Conservation (phyloP, 2,888 invertebrate species). For the Acleris laterana region DNA sequence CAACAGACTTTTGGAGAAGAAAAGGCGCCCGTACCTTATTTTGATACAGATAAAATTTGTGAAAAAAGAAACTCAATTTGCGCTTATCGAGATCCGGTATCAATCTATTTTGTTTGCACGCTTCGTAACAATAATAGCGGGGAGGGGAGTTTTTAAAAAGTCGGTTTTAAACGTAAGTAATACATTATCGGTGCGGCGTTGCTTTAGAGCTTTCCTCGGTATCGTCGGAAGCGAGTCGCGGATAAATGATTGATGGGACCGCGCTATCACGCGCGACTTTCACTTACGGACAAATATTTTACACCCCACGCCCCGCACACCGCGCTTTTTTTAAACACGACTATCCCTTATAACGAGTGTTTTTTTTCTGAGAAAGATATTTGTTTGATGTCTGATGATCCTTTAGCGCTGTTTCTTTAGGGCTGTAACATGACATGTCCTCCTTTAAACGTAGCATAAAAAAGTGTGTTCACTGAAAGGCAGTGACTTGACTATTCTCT, state of each 20-base stretch:
- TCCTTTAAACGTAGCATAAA: no score
- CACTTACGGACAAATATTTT: conserved; percentile 74
- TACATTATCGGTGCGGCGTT: conserved; percentile 76
- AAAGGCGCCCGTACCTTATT: conserved; percentile 45
- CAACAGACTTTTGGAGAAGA: conserved; percentile 37
- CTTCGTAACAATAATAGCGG: conserved; percentile 63
- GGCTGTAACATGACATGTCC: no score
- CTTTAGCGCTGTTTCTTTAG: no score
- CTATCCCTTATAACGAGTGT: no score
- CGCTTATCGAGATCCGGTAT: conserved; percentile 69
- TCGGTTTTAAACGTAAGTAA: conserved; percentile 77
- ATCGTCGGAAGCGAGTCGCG: conserved; percentile 66
- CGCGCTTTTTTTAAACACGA: background rate
- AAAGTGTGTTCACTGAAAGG: no score
- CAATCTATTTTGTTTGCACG: conserved; percentile 77
- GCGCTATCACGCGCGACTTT: conserved; percentile 70
- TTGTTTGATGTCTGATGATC: no score
- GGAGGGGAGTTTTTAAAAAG: conserved; percentile 67
- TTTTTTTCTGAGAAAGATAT: no score
- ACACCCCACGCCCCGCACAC: conserved; percentile 37
- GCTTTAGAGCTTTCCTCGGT: conserved; percentile 79
- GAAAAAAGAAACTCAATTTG: conserved; percentile 66
- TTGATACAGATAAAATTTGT: conserved; percentile 50
- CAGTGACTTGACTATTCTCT: no score
- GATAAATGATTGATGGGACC: conserved; percentile 79